phyloP scores from a whole-genome alignment of 1,140 invertebrate species.

The Bombus haemorrhoidalis region DNA sequence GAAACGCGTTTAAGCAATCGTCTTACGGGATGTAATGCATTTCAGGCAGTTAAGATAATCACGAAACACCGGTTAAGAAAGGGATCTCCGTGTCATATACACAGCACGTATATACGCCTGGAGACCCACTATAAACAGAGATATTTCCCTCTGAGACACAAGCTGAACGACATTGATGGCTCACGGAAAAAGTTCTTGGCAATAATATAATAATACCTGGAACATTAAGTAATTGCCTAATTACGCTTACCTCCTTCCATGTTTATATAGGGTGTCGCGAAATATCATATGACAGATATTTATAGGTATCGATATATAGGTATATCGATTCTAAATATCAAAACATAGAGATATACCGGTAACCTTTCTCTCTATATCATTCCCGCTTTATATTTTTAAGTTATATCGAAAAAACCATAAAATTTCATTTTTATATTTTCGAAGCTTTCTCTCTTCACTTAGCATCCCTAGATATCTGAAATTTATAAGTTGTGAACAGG shows the following conservation, averaged over 20 bases:
- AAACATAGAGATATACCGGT: too few species aligned
- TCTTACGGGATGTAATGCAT: conserved; percentile 69
- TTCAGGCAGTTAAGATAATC: conserved; percentile 66
- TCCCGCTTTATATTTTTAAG: too few species aligned
- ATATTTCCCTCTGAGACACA: conserved; percentile 24
- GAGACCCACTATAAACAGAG: conserved; percentile 8
- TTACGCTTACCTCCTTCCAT: background rate
- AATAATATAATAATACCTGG: background rate
- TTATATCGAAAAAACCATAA: too few species aligned
- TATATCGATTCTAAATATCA: too few species aligned
- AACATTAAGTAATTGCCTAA: conserved; percentile 10
- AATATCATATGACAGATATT: background rate
- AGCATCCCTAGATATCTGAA: too few species aligned
- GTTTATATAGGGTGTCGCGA: background rate
- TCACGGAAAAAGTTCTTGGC: background rate
- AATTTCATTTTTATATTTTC: too few species aligned
- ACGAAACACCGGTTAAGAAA: conserved; percentile 36
- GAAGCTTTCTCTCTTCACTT: too few species aligned
- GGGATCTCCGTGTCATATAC: conserved; percentile 15
- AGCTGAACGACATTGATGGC: background rate
- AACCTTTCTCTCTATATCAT: too few species aligned
- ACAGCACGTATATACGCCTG: background rate
- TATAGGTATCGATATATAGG: too few species aligned
- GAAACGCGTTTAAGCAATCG: conserved; percentile 61
- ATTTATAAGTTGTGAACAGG: too few species aligned